Base-by-base conservation (phyloP, 2,797 vertebrate genomes). In the Dromococcyx pavoninus region DNA sequence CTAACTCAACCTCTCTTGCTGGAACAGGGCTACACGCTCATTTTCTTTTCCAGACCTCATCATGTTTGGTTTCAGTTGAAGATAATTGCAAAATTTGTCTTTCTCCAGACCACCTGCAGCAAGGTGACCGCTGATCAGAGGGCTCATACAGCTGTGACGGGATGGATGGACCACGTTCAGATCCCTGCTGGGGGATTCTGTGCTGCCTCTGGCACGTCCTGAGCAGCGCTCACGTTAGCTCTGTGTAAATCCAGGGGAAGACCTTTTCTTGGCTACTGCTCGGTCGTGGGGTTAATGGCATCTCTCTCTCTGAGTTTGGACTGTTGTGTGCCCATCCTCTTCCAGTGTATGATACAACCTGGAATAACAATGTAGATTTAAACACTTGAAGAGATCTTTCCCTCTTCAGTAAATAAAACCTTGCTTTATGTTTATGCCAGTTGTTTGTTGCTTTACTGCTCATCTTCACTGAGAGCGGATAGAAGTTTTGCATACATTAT, bases 131-230 rank as follows among this genome's bases (percentile, higher is more conserved):
- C 53, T 28, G 6, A 13, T 9, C 50, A 21, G 22, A 88, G 53
- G 44, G 39, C 19, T 54, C 9, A 2, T 6, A 4, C 14, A 33
- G 51, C 44, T 33, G 51, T 22, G 9, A 17, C 25, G 6, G 39
- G 32, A 28, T 1, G 15, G 61, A 30, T 0, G 0, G 48, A 35
- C 13, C 43, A 17, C 0, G 0, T 32, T 53, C 61, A 11, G 7
- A 13, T 14, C 53, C 12, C 43, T 1, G 4, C 48, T 13, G 51
- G 37, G 8, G 23, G 17, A 15, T 15, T 37, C 53, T 50, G 19
- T 17, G 2, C 21, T 15, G 10, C 21, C 35, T 46, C 30, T 23
- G 24, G 9, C 43, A 17, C 11, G 15, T 11, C 41, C 43, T 1
- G 2, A 28, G 23, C 53, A 50, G 32, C 9, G 43, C 27, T 51